phyloP scores from a whole-genome alignment of 1,140 invertebrate genomes.

The Heliconius congener region DNA sequence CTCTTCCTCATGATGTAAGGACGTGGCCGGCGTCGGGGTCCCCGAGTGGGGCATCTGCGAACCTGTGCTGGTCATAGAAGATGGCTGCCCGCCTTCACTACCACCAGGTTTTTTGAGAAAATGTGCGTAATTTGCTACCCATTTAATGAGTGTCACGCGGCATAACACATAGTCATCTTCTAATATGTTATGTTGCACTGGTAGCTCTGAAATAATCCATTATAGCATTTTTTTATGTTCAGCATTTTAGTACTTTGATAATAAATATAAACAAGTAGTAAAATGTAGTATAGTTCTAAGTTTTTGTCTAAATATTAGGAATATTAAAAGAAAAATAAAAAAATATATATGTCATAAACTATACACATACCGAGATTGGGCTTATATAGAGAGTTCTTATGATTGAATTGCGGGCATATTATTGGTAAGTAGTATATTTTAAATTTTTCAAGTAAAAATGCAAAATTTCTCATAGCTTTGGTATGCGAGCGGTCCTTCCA shows the following conservation, averaged over 20 bases:
- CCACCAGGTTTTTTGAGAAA: slow-evolving; percentile 83
- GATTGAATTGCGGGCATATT: slow-evolving; percentile 94
- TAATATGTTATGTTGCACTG: slow-evolving; percentile 80
- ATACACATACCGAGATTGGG: slow-evolving; percentile 88
- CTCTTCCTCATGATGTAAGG: slow-evolving; percentile 75
- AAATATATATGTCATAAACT: neutral
- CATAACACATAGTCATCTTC: slow-evolving; percentile 87
- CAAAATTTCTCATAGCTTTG: slow-evolving; percentile 91
- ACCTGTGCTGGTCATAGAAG: slow-evolving; percentile 74
- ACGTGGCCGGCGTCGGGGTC: slow-evolving; percentile 63
- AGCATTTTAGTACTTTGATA: neutral
- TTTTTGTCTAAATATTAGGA: neutral
- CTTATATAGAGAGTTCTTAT: slow-evolving; percentile 92
- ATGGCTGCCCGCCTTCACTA: slow-evolving; percentile 78
- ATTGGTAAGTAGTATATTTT: slow-evolving; percentile 94
- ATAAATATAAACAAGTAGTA: neutral
- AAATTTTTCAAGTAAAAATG: slow-evolving; percentile 96
- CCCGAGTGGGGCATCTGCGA: slow-evolving; percentile 65
- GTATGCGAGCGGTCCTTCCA: slow-evolving; percentile 92
- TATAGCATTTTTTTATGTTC: neutral
- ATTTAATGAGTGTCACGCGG: slow-evolving; percentile 93
- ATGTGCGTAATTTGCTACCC: slow-evolving; percentile 93
- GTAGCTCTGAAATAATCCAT: slow-evolving; percentile 76
- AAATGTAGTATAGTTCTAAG: neutral
- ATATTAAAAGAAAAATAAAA: neutral